A percentile compares a stretch with the other conserved stretches of the same genome.
Conservation (phyloP, 2,113 vertebrate genomes). For the cat (Felis catus) region DNA sequence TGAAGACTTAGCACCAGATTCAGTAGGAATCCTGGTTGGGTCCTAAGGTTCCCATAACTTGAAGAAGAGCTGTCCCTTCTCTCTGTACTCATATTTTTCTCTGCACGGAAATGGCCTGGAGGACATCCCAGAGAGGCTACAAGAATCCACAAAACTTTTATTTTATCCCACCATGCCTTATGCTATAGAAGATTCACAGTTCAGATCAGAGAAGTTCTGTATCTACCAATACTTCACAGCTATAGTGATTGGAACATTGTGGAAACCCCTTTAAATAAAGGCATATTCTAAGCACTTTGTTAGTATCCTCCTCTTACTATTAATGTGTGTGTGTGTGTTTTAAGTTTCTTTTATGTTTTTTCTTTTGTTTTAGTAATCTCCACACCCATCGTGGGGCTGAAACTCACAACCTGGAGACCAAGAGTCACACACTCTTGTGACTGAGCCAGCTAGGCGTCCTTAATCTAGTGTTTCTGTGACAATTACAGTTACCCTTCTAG, state of each 20-base stretch:
- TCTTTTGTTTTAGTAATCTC: neutral
- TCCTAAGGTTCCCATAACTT: neutral
- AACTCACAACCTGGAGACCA: neutral
- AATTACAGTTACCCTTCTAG: neutral
- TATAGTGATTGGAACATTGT: neutral
- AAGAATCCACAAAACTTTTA: neutral
- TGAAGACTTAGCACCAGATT: neutral
- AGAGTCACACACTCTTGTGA: neutral
- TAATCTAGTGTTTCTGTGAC: neutral
- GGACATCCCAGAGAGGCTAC: neutral
- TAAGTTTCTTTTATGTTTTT: too few relatives aligned
- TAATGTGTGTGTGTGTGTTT: neutral
- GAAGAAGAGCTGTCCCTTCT: neutral
- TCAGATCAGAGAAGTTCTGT: neutral
- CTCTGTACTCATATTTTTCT: neutral
- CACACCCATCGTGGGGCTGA: neutral
- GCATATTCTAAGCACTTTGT: neutral
- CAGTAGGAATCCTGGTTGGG: neutral
- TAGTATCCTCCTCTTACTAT: neutral
- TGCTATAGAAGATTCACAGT: neutral
- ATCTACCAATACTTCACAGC: neutral
- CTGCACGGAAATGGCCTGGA: neutral
- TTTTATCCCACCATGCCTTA: neutral
- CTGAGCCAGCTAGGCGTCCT: neutral
- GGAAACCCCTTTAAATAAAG: neutral